These are phyloP conservation scores for Calameuta filiformis DNA, from an alignment of 2,888 invertebrate species.

Conservation along the genomic window DNA sequence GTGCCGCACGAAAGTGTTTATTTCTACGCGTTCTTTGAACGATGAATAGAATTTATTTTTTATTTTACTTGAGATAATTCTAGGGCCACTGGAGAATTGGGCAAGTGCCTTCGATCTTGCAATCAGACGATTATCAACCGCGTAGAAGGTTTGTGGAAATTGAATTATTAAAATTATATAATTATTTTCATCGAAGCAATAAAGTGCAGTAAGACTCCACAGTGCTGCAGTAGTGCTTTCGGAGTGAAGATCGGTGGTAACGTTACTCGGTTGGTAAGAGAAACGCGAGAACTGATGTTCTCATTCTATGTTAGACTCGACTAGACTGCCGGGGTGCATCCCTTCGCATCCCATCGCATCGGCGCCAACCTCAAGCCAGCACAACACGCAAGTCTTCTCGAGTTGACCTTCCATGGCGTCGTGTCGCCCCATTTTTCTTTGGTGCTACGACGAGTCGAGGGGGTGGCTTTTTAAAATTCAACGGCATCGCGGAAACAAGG, in stretches of 20 bases:
- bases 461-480: constrained; percentile 4
- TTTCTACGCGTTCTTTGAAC: neutral
- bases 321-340: constrained; percentile 41
- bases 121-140: neutral
- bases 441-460: neutral
- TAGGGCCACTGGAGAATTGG: neutral
- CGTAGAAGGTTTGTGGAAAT: neutral
- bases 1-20: neutral
- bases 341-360: constrained; percentile 38
- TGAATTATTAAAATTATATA: neutral
- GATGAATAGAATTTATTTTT: neutral
- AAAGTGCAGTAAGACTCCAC: neutral
- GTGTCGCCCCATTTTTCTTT: neutral
- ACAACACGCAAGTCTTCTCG: constrained; percentile 34
- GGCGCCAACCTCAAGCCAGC: constrained; percentile 36
- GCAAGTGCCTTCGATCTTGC: neutral
- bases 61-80: neutral
- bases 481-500: neutral
- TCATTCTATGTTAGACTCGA: constrained; percentile 33
- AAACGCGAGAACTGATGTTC: constrained; percentile 18
- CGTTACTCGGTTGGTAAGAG: constrained; percentile 9
- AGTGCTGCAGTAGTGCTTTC: constrained; percentile 1
- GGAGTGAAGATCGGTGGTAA: neutral
- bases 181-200: neutral
- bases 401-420: constrained; percentile 25